These are phyloP conservation scores for Melanotaenia duboulayi DNA, from an alignment of 2,113 vertebrate species.

Conservation along the genomic window DNA sequence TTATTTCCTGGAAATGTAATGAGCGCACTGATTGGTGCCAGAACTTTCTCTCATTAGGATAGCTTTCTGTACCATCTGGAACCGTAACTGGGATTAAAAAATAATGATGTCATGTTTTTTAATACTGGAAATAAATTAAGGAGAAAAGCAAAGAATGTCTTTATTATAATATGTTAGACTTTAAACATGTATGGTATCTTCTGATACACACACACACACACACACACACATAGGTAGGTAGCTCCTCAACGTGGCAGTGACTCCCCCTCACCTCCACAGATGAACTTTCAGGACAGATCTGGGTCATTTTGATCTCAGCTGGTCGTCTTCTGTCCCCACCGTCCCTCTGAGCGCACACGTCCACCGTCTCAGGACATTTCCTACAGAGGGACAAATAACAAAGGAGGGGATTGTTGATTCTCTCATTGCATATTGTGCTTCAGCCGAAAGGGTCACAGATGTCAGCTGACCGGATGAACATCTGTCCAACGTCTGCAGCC, in stretches of 20 bases:
- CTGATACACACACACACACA: too few relatives aligned
- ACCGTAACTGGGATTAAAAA: too few relatives aligned
- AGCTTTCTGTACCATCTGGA: background rate
- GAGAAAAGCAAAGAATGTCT: too few relatives aligned
- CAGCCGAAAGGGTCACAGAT: conserved; percentile 31
- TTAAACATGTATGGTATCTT: too few relatives aligned
- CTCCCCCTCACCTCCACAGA: conserved; percentile 41
- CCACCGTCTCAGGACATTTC: conserved; percentile 35
- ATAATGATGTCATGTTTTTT: too few relatives aligned
- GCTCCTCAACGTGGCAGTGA: background rate
- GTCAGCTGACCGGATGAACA: conserved; percentile 65
- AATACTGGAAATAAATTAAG: too few relatives aligned
- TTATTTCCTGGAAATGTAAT: conserved; percentile 41
- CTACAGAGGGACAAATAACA: conserved; percentile 22
- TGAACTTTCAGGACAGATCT: conserved; percentile 45
- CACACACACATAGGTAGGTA: too few relatives aligned
- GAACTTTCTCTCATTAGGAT: conserved; percentile 14
- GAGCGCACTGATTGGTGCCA: conserved; percentile 8
- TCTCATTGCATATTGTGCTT: conserved; percentile 27
- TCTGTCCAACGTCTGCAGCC: conserved; percentile 39
- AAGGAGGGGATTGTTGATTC: background rate
- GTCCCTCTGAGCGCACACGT: background rate
- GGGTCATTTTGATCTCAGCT: conserved; percentile 33
- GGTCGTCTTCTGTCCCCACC: conserved; percentile 11
- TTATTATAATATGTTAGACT: too few relatives aligned